Evolutionary conservation across 2,113 vertebrate species (phyloP).

Genomic region (Pseudolaguvia tuberculata): DNA sequence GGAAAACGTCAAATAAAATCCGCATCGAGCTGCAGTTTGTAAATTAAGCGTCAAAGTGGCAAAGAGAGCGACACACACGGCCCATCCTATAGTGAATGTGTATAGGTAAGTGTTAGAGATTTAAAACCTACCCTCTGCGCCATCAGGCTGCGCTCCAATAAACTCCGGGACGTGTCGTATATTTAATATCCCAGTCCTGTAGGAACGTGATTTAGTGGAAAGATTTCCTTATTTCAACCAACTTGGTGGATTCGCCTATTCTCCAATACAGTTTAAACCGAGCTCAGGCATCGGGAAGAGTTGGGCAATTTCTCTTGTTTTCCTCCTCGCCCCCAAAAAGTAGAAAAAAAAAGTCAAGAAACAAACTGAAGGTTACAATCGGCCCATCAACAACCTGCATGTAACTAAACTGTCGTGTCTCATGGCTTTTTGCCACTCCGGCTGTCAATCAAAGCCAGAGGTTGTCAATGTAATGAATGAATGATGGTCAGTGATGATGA

Average conservation of each 20-base stretch:
- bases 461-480: slow-evolving; percentile 99
- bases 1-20: slow-evolving; percentile 77
- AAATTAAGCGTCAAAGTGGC: slow-evolving; percentile 75
- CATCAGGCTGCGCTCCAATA: slow-evolving; percentile 99
- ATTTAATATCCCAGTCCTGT: slow-evolving; percentile 94
- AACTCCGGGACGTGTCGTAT: slow-evolving; percentile 97
- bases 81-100: slow-evolving; percentile 83
- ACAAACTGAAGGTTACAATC: slow-evolving; percentile 93
- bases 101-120: slow-evolving; percentile 90
- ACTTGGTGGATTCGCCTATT: slow-evolving; percentile 86
- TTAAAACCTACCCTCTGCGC: slow-evolving; percentile 99
- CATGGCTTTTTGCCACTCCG: slow-evolving; percentile 99
- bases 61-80: slow-evolving; percentile 70
- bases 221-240: slow-evolving; percentile 79
- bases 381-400: slow-evolving; percentile 99
- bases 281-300: slow-evolving; percentile 73
- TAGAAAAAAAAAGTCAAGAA: slow-evolving; percentile 76
- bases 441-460: slow-evolving; percentile 99
- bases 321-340: slow-evolving; percentile 68
- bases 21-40: slow-evolving; percentile 74
- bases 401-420: slow-evolving; percentile 99
- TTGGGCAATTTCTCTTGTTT: slow-evolving; percentile 79
- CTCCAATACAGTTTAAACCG: slow-evolving; percentile 78
- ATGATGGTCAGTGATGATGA: slow-evolving; percentile 97
- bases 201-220: slow-evolving; percentile 88